Conservation (phyloP, 2,797 vertebrate species). For the Moxostoma hubbsi region DNA sequence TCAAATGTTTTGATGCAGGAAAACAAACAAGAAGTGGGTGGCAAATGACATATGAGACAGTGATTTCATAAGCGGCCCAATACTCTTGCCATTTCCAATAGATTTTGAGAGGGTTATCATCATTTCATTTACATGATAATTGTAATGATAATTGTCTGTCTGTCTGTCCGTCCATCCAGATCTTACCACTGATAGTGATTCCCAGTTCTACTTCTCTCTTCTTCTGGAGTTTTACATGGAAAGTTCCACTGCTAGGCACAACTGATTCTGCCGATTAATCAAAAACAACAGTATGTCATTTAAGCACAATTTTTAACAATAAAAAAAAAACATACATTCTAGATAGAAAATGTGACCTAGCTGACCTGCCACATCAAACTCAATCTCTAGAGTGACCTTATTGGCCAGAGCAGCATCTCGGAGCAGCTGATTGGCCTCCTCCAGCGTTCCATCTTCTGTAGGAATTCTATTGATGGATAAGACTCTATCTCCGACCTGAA, state of each 20-base stretch:
- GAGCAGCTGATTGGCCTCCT: constrained; percentile 95
- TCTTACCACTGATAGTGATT: constrained; percentile 95
- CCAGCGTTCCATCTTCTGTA: constrained; percentile 93
- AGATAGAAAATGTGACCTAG: constrained; percentile 1
- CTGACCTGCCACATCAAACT: constrained; percentile 95
- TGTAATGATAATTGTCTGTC: background rate
- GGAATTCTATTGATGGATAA: constrained; percentile 93
- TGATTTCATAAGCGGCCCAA: no score
- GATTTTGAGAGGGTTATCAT: background rate
- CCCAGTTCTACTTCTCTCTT: constrained; percentile 95
- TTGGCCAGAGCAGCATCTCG: constrained; percentile 90
- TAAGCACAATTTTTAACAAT: no score
- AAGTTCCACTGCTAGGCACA: constrained; percentile 96
- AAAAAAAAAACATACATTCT: background rate
- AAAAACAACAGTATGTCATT: background rate
- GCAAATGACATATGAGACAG: background rate
- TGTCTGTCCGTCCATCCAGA: no score
- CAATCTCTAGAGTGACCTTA: constrained; percentile 89
- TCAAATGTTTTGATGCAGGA: background rate
- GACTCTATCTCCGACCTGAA: constrained; percentile 95
- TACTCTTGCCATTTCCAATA: background rate
- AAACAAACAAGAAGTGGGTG: background rate
- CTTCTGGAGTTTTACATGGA: constrained; percentile 97
- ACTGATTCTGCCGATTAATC: constrained; percentile 86
- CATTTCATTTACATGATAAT: background rate